Evolutionary conservation across 2,888 invertebrate genomes (phyloP), one percentile per base, ranked within the genome.

Genomic region (Drosophila anceps): DNA sequence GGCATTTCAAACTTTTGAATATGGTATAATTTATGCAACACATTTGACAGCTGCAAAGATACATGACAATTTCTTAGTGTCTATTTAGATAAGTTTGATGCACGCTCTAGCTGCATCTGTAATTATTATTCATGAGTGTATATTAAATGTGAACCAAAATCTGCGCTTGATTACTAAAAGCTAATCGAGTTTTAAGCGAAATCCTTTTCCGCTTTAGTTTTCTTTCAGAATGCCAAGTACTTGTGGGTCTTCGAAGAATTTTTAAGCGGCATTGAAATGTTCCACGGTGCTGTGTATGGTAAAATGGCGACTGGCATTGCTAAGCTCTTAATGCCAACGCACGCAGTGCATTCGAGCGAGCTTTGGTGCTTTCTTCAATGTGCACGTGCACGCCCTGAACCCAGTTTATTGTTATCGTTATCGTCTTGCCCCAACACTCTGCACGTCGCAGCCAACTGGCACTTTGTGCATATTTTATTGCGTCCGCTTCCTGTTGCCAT

Each of bases 401-500:
- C 33, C 53, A 68, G 48, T 44, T 73, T 73, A 73, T 68, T 67
- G 61, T 48, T 73, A 58, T 73, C 59, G 73, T 62, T 59, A 55
- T 59, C 43, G 58, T 20, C 63, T 59, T 51, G 24, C 29, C 20
- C 51, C 15, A 41, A 59, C 58, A 48, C 58, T 59, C 46, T 29
- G 44, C 73, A 76, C 68, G 68, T 74, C 68, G 44, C 60, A 33
- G 61, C 53, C 62, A 65, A 59, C 62, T 57, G 60, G 69, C 79
- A 84, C 62, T 81, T 83, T 71, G 76, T 79, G 80, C 79, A 84
- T 81, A 84, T 80, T 84, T 84, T 82, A 84, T 85, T 79, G 69
- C 88, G 72, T 84, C 88, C 84, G 82, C 48, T 87, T 87, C 88
- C 88, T 81, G 73, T 75, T 82, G 81, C 76, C 74, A 9, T 82